These are phyloP conservation scores for Typhlomys cinereus DNA, from an alignment of 2,113 vertebrate genomes.

Conservation along the genomic window DNA sequence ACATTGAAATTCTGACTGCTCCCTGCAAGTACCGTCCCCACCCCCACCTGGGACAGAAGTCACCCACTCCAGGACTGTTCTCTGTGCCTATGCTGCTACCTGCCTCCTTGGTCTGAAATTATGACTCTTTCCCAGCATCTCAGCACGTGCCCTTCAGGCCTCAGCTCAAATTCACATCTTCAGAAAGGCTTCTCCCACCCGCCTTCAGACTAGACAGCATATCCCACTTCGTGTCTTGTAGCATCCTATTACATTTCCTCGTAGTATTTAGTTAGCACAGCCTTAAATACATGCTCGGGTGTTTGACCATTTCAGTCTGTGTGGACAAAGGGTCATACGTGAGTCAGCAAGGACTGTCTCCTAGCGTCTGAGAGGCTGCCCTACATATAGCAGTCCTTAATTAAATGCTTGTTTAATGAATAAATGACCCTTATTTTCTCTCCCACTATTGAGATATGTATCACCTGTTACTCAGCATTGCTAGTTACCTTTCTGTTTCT, in stretches of 20 bases:
- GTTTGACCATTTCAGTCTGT: not conserved
- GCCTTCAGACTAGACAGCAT: not conserved
- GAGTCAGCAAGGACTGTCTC: not conserved
- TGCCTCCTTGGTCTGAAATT: not conserved
- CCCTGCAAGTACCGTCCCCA: not conserved
- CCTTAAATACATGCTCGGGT: not conserved
- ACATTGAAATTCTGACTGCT: not conserved
- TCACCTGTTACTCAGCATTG: not conserved
- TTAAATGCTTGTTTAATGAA: constrained; percentile 17
- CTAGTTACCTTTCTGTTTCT: not conserved
- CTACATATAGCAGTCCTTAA: constrained; percentile 10
- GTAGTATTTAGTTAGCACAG: not conserved
- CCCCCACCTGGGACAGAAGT: not conserved
- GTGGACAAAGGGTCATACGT: not conserved
- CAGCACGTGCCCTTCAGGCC: not conserved
- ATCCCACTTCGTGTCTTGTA: not conserved
- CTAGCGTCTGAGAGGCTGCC: too few species aligned
- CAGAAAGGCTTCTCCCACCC: not conserved
- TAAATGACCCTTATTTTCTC: constrained; percentile 20
- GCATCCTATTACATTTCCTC: not conserved
- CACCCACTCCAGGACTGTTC: not conserved
- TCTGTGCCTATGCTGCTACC: not conserved
- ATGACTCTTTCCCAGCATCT: not conserved
- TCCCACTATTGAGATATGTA: not conserved
- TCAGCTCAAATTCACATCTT: not conserved